A percentile compares a stretch with the other conserved stretches of the same genome.
These are phyloP conservation scores for Cottoperca gobio DNA, from an alignment of 2,797 vertebrate genomes.

Conservation along the genomic window DNA sequence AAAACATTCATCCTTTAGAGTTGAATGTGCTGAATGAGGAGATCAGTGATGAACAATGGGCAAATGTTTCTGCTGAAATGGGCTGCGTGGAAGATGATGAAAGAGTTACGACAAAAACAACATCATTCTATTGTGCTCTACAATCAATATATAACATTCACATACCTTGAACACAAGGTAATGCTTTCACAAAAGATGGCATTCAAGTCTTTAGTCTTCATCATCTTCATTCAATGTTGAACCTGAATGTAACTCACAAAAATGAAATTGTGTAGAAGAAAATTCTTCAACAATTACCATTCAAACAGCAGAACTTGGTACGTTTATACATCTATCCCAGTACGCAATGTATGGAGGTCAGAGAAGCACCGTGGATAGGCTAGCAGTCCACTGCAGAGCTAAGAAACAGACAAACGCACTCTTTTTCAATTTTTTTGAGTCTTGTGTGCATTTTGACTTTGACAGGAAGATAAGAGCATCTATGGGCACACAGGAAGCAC, in stretches of 20 bases:
- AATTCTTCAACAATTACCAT: neutral
- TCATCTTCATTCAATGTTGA: neutral
- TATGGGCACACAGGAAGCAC: neutral
- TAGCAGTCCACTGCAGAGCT: neutral
- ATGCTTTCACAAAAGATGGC: neutral
- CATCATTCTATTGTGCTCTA: neutral
- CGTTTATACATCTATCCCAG: neutral
- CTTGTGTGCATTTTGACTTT: neutral
- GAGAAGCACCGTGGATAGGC: neutral
- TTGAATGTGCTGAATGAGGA: slow-evolving; percentile 27
- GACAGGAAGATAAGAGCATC: neutral
- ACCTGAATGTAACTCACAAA: neutral
- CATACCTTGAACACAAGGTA: neutral
- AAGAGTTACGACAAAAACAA: slow-evolving; percentile 1
- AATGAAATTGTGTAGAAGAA: neutral
- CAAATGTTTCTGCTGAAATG: slow-evolving; percentile 25
- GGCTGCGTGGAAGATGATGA: neutral
- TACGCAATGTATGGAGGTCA: neutral
- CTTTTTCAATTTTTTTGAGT: neutral
- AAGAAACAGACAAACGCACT: neutral
- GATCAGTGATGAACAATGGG: slow-evolving; percentile 23
- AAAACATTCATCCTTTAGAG: slow-evolving; percentile 35
- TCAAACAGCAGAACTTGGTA: neutral
- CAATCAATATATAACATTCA: neutral
- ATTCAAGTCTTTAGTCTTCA: neutral